Percentiles rank a stretch among this genome's conserved stretches.
phyloP scores from a whole-genome alignment of 1,140 invertebrate species.

The Andrena cerasifolii region DNA sequence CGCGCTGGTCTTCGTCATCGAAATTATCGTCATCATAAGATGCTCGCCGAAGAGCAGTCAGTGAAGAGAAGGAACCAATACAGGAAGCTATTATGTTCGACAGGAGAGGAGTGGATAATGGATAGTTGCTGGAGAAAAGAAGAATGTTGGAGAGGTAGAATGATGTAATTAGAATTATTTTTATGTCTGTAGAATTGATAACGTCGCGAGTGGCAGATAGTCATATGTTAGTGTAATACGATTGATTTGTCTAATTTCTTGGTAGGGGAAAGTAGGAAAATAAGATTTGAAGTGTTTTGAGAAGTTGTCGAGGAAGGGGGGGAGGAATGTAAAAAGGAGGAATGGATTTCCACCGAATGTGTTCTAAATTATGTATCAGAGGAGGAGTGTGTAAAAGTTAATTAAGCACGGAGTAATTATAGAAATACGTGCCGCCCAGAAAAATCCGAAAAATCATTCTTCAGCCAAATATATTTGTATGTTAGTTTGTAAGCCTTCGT shows the following conservation, averaged over 20 bases:
- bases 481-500: constrained; percentile 22
- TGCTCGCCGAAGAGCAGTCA: constrained; percentile 51
- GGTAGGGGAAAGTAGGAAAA: background rate
- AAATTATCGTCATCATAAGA: constrained; percentile 82
- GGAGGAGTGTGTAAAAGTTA: background rate
- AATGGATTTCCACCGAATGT: constrained; percentile 44
- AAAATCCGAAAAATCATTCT: background rate
- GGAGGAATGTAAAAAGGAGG: background rate
- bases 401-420: constrained; percentile 10
- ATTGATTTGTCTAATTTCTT: background rate
- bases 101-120: too few species aligned
- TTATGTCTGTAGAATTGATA: background rate
- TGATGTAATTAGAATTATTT: background rate
- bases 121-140: too few species aligned
- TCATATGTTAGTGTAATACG: background rate
- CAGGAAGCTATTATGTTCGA: background rate
- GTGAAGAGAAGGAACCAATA: background rate
- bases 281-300: background rate
- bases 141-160: background rate
- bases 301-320: background rate
- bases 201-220: background rate
- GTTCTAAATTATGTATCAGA: constrained; percentile 16
- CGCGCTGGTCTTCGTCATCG: constrained; percentile 81
- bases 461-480: constrained; percentile 33
- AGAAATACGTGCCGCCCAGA: too few species aligned